Evolutionary conservation across 2,797 vertebrate species (phyloP).

Genomic region (Darevskia mixta): DNA sequence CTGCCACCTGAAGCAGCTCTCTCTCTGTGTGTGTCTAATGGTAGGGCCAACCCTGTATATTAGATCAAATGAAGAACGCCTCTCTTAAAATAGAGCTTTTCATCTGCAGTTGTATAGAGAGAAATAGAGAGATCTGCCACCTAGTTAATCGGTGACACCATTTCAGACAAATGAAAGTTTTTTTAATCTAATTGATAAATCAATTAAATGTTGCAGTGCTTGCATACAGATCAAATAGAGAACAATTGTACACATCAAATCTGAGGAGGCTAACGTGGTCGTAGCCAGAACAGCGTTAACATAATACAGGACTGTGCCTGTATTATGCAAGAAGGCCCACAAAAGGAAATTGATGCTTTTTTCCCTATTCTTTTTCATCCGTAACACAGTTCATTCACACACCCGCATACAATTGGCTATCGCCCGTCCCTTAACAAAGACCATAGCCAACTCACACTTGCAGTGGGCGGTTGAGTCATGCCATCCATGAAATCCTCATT

Average conservation of each 20-base stretch:
- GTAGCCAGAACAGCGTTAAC: background rate
- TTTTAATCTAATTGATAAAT: background rate
- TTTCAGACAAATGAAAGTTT: background rate
- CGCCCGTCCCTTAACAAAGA: slow-evolving; percentile 54
- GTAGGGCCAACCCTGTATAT: too few relatives aligned
- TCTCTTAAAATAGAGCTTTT: too few relatives aligned
- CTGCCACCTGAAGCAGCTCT: too few relatives aligned
- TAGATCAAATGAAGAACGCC: too few relatives aligned
- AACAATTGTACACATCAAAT: slow-evolving; percentile 23
- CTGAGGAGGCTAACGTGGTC: too few relatives aligned
- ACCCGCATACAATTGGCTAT: background rate
- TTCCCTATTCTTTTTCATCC: background rate
- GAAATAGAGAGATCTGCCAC: too few relatives aligned
- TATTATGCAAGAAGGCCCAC: background rate
- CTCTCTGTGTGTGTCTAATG: too few relatives aligned
- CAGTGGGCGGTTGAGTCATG: slow-evolving; percentile 74
- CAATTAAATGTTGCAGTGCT: background rate
- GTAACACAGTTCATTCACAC: slow-evolving; percentile 7
- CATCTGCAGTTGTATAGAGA: too few relatives aligned
- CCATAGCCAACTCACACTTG: slow-evolving; percentile 63
- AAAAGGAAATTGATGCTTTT: background rate
- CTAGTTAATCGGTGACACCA: background rate
- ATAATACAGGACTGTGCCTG: background rate
- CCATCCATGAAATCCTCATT: slow-evolving; percentile 73
- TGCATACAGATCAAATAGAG: slow-evolving; percentile 32